Evolutionary conservation across 2,888 invertebrate genomes (phyloP).

Genomic region (Scaptomyza flava): DNA sequence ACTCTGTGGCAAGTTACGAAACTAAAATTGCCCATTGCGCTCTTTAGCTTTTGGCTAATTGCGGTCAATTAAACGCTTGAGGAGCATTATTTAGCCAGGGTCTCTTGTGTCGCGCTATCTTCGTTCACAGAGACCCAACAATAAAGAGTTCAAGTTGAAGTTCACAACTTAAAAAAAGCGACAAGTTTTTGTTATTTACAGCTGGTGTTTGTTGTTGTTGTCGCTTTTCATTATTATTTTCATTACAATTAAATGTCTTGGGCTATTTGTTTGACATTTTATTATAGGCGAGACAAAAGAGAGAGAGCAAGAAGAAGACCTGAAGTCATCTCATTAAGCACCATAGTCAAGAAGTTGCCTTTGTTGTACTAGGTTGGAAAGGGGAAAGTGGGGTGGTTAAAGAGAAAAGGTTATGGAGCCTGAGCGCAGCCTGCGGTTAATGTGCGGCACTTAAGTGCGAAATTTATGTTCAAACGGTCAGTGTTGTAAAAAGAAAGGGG

Average conservation of each 20-base stretch:
- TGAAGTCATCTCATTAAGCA: slow-evolving; percentile 45
- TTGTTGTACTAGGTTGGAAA: slow-evolving; percentile 15
- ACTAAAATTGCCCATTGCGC: slow-evolving; percentile 48
- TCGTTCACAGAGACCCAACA: not conserved
- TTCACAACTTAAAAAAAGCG: slow-evolving; percentile 30
- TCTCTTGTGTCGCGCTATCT: not conserved
- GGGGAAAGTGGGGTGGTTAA: not conserved
- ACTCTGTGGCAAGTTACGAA: slow-evolving; percentile 15
- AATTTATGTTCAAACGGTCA: slow-evolving; percentile 60
- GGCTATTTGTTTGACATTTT: slow-evolving; percentile 76
- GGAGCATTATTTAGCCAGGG: slow-evolving; percentile 39
- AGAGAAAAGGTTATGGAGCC: not conserved
- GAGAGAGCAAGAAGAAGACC: not conserved
- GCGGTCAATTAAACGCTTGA: slow-evolving; percentile 68
- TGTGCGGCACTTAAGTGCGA: slow-evolving; percentile 60
- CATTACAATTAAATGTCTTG: slow-evolving; percentile 70
- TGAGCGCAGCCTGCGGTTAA: slow-evolving; percentile 53
- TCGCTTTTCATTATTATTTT: slow-evolving; percentile 49
- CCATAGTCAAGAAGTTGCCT: slow-evolving; percentile 40
- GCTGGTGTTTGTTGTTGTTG: slow-evolving; percentile 13
- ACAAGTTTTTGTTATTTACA: slow-evolving; percentile 23
- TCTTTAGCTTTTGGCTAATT: slow-evolving; percentile 58
- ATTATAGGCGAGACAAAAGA: slow-evolving; percentile 46
- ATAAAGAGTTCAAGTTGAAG: slow-evolving; percentile 29
- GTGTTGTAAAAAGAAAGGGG: slow-evolving; percentile 17